Base-by-base conservation (phyloP, 2,888 invertebrate species). In the Phyllotreta cruciferae region DNA sequence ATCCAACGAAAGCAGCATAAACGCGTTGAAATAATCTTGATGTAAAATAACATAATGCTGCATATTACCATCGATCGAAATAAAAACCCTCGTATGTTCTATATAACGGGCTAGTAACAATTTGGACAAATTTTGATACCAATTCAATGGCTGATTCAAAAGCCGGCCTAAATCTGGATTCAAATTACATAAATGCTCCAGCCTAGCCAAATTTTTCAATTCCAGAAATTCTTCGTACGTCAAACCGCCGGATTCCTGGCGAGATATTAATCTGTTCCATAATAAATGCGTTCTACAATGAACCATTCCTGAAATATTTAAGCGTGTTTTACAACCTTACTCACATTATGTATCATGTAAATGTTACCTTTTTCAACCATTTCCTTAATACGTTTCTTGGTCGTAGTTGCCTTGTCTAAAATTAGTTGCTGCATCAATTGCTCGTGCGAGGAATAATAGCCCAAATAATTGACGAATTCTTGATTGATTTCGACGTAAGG, bases 281-380 rank as follows among this genome's bases (percentile, higher is more conserved):
- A 90, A 80, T n/a, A 86, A 79, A 77, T 90, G 89, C 39, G 89
- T 86, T 53, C 89, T 82, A 76, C 90, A 90, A 74, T 90, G 87
- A 9, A 87, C 82, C 74, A 86, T 86, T 11, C 90, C 80, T 80
- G 60, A 37, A 73, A 70, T 55, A 60, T 66, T 35, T 34, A 41
- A 47, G 8, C 6, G 10, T 42, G 44, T 44, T 10, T 55, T 38
- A 11, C 7, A 54, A 38, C 0, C 3, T 60, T 5, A 50, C 11
- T 58, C 8, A 3, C 35, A 14, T 6, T 3, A 11, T 6, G 6
- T 7, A 5, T 36, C 13, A 1, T 39, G 11, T 8, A 54, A 9
- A 8, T n/a, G n/a, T 60, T 70, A 80, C 80, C 90, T 71, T 84
- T 84, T 8, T 85, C 82, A 3, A 90, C 86, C 83, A 90, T 87